These are phyloP conservation scores for Argyrosomus japonicus DNA, from an alignment of 2,113 vertebrate genomes.

Conservation along the genomic window DNA sequence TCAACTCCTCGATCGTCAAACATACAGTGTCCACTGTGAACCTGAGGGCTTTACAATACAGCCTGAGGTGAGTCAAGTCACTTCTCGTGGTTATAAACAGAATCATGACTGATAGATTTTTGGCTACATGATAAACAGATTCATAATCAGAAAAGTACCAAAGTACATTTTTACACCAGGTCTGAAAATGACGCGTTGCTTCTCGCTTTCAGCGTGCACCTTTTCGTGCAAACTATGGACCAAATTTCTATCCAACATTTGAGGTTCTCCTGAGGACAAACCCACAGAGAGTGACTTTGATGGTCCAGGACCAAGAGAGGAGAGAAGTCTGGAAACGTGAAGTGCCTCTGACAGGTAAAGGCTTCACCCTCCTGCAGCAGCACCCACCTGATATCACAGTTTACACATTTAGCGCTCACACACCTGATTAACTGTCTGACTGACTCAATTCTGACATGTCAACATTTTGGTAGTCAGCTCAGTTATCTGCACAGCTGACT, in stretches of 20 bases:
- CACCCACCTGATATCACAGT: no score
- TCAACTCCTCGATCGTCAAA: not conserved
- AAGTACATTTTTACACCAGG: not conserved
- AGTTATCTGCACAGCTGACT: no score
- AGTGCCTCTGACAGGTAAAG: not conserved
- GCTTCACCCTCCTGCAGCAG: not conserved
- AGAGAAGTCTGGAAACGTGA: not conserved
- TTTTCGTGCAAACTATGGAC: not conserved
- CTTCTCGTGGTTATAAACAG: no score
- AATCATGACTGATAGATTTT: not conserved
- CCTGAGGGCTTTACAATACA: not conserved
- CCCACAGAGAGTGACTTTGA: not conserved
- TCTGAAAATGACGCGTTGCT: not conserved
- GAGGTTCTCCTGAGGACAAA: not conserved
- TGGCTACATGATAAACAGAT: not conserved
- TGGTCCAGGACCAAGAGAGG: not conserved
- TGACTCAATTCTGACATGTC: no score
- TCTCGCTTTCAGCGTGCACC: not conserved
- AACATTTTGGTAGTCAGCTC: no score
- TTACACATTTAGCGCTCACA: no score
- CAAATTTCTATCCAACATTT: slow-evolving; percentile 19
- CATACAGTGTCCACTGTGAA: no score
- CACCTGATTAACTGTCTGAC: no score
- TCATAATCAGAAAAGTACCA: not conserved
- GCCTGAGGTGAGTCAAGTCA: not conserved